A percentile compares a stretch with the other conserved stretches of the same genome.
phyloP scores from a whole-genome alignment of 2,113 vertebrate species.

The Phylloscopus whistleri region DNA sequence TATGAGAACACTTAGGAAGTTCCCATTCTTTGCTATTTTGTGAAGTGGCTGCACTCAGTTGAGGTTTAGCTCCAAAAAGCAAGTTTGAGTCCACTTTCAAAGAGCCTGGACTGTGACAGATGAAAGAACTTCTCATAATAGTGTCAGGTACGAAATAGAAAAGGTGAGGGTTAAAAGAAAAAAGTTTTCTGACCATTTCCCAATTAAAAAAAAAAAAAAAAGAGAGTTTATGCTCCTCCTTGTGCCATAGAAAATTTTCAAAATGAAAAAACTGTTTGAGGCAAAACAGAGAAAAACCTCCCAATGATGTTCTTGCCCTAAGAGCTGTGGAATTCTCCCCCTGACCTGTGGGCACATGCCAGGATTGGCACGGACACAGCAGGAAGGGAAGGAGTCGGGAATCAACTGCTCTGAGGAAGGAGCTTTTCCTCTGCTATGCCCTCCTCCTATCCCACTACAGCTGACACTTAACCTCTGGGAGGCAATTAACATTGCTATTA shows the following conservation, averaged over 20 bases:
- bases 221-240: not conserved
- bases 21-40: not conserved
- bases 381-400: not conserved
- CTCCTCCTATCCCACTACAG: not conserved
- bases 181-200: not conserved
- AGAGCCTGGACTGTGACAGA: not conserved
- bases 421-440: not conserved
- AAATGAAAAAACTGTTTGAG: not conserved
- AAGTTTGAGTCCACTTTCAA: not conserved
- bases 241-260: not conserved
- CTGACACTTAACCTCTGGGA: not conserved
- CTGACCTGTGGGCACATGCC: not conserved
- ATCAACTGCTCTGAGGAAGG: not conserved
- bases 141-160: rapidly evolving
- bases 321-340: not conserved
- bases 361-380: not conserved
- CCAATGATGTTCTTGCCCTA: too few relatives aligned
- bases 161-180: not conserved
- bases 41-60: not conserved
- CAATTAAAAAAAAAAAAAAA: not conserved
- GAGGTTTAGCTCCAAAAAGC: not conserved
- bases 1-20: too few relatives aligned
- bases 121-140: not conserved
- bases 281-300: not conserved
- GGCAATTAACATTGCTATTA: not conserved